Evolutionary conservation across 2,797 vertebrate species (phyloP).

Genomic region (Gouania willdenowi): DNA sequence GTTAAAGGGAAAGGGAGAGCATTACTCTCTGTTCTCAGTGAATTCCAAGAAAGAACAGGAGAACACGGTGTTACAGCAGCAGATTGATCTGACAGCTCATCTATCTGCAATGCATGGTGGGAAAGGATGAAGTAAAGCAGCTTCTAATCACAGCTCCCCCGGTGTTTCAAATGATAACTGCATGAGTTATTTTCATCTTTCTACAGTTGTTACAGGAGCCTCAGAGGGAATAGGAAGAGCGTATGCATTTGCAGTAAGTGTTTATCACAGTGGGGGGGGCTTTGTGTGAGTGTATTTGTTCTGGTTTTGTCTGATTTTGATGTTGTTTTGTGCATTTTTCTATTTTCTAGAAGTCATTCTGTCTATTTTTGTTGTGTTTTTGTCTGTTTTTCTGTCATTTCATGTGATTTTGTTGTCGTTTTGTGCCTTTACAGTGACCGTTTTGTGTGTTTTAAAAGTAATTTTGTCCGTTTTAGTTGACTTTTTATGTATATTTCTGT

Average conservation of each 20-base stretch:
- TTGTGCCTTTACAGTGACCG: no score
- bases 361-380: no score
- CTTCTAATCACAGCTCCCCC: not conserved
- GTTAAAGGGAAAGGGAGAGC: slow-evolving; percentile 1
- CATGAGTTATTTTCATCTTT: not conserved
- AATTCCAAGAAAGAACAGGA: slow-evolving; percentile 43
- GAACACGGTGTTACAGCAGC: slow-evolving; percentile 47
- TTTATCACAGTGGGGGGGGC: not conserved
- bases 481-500: no score
- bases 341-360: no score
- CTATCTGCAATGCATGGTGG: not conserved
- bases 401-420: no score
- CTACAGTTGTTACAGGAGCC: slow-evolving; percentile 86
- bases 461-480: no score
- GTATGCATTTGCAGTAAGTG: slow-evolving; percentile 81
- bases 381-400: no score
- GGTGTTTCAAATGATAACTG: slow-evolving; percentile 10
- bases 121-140: not conserved
- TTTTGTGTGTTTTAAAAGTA: no score
- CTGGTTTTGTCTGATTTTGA: not conserved
- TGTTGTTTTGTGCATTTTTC: no score
- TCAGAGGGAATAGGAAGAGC: slow-evolving; percentile 87
- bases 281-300: no score
- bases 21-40: slow-evolving; percentile 18
- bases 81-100: slow-evolving; percentile 19